phyloP scores from a whole-genome alignment of 1,140 invertebrate genomes.

The Hylyphantes graminicola region DNA sequence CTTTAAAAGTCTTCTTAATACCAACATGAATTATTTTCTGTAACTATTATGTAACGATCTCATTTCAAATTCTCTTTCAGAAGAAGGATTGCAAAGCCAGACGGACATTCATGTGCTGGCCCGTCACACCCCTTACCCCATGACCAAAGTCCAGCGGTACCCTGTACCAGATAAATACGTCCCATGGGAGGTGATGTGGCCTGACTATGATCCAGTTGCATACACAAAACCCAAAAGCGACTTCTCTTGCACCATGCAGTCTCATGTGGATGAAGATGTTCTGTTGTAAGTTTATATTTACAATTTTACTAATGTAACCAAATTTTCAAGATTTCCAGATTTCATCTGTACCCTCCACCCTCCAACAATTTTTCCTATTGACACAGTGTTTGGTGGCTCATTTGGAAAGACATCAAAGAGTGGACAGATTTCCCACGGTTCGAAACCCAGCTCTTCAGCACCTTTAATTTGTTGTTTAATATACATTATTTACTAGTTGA shows the following conservation, averaged over 20 bases:
- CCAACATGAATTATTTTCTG: background rate
- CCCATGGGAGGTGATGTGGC: constrained; percentile 68
- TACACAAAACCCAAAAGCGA: constrained; percentile 64
- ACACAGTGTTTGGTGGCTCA: too few relatives aligned
- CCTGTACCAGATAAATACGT: constrained; percentile 70
- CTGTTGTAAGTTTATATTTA: constrained; percentile 64
- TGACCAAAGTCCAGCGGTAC: constrained; percentile 67
- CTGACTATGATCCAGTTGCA: constrained; percentile 67
- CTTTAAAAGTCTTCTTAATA: too few relatives aligned
- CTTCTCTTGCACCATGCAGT: constrained; percentile 64
- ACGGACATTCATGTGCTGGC: constrained; percentile 63
- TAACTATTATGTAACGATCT: background rate
- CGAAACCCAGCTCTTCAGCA: too few relatives aligned
- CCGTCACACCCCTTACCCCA: constrained; percentile 67
- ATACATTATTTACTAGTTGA: too few relatives aligned
- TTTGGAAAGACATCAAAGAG: too few relatives aligned
- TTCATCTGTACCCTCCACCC: too few relatives aligned
- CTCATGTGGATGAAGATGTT: constrained; percentile 68
- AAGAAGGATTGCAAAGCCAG: constrained; percentile 46
- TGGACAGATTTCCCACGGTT: too few relatives aligned
- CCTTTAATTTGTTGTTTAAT: too few relatives aligned
- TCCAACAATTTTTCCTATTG: too few relatives aligned
- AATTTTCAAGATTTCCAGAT: too few relatives aligned
- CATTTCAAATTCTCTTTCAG: background rate
- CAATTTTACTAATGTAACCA: too few relatives aligned